Evolutionary conservation across 2,797 vertebrate species (phyloP).

Genomic region (Petrocephalus sullivani): DNA sequence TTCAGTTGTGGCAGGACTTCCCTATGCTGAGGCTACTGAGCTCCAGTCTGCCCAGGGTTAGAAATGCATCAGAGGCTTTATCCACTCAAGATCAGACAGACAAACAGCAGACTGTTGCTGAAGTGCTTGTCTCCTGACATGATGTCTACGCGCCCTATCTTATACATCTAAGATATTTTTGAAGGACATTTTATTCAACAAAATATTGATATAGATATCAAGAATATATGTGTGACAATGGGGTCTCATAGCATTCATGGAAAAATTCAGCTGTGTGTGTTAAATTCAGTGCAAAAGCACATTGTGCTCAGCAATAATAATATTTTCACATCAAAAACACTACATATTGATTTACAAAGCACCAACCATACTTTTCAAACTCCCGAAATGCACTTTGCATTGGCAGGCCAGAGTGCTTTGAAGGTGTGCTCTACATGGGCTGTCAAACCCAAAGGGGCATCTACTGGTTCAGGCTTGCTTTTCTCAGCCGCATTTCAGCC

Average conservation of each 20-base stretch:
- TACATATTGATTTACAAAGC: background rate
- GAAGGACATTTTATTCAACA: background rate
- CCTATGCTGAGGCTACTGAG: background rate
- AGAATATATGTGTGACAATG: background rate
- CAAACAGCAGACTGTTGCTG: background rate
- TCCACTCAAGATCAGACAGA: background rate
- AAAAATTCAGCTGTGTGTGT: background rate
- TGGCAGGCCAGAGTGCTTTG: background rate
- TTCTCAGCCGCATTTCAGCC: constrained; percentile 3
- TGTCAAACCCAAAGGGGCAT: constrained; percentile 38
- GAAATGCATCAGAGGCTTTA: background rate
- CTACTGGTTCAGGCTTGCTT: constrained; percentile 29
- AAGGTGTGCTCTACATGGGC: constrained; percentile 25
- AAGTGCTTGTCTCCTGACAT: background rate
- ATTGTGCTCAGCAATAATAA: background rate
- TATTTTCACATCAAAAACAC: background rate
- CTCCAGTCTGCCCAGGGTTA: background rate
- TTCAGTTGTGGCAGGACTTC: background rate
- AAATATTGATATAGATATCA: background rate
- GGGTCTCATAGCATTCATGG: background rate
- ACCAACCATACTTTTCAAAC: background rate
- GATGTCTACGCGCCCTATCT: background rate
- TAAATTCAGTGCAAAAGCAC: background rate
- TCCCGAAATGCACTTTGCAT: background rate
- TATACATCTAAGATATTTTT: background rate